phyloP scores from a whole-genome alignment of 2,113 vertebrate species.

The Pyxicephalus adspersus region DNA sequence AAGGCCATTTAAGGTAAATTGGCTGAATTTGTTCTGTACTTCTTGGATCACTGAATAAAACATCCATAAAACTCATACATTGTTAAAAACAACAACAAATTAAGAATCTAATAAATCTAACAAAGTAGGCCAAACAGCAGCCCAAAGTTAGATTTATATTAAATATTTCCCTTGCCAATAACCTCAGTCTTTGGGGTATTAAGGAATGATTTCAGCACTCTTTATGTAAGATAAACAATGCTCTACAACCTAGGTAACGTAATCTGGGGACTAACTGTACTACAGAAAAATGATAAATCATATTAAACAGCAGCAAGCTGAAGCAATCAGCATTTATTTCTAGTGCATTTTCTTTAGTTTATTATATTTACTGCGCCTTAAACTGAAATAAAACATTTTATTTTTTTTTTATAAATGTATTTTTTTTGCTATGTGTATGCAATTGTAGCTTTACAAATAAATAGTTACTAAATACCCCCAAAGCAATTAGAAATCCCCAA shows the following conservation, averaged over 20 bases:
- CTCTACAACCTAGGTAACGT: background rate
- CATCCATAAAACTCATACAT: conserved; percentile 8
- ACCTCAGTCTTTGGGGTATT: background rate
- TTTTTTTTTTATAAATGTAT: too few species aligned
- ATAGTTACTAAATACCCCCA: too few species aligned
- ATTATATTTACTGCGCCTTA: too few species aligned
- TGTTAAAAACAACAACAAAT: conserved; percentile 30
- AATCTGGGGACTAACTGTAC: background rate
- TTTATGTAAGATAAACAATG: conserved; percentile 57
- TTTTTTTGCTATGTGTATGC: too few species aligned
- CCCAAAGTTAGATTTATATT: conserved; percentile 75
- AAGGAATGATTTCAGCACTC: conserved; percentile 1
- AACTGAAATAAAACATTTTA: too few species aligned
- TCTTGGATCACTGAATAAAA: conserved; percentile 1
- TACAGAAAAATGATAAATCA: background rate
- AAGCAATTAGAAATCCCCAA: too few species aligned
- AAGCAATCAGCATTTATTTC: background rate
- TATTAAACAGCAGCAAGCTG: background rate
- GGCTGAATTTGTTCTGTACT: background rate
- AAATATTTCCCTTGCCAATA: conserved; percentile 65
- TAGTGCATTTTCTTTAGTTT: background rate
- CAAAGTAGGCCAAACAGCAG: conserved; percentile 65
- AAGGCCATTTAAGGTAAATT: conserved; percentile 12
- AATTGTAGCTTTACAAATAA: too few species aligned
- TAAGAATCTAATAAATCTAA: conserved; percentile 63